Evolutionary conservation across 2,113 vertebrate genomes (phyloP).

Genomic region (Nestor notabilis): DNA sequence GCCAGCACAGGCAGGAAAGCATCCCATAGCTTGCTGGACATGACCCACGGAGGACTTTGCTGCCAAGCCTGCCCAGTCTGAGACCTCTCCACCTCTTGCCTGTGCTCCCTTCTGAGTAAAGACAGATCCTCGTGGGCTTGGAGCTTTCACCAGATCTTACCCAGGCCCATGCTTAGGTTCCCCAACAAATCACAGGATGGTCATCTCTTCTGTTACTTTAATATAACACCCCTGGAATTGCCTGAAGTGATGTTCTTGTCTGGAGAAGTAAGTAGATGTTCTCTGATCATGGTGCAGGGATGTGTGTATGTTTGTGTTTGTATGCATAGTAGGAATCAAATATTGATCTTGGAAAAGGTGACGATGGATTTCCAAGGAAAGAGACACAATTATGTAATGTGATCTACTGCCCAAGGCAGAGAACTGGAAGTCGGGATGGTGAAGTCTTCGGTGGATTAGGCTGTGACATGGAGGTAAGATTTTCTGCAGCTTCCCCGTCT

Average conservation of each 20-base stretch:
- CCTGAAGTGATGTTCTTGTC: background rate
- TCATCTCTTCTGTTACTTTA: background rate
- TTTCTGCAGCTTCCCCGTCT: background rate
- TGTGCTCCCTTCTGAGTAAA: background rate
- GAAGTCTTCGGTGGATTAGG: background rate
- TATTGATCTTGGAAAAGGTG: background rate
- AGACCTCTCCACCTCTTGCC: background rate
- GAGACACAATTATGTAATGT: background rate
- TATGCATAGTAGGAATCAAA: background rate
- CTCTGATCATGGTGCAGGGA: background rate
- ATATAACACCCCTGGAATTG: background rate
- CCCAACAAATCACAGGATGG: background rate
- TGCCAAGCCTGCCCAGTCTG: background rate
- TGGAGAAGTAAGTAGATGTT: constrained; percentile 5
- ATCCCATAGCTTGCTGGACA: background rate
- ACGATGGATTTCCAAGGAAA: background rate
- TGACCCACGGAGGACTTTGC: fast-evolving
- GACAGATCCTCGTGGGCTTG: background rate
- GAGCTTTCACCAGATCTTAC: background rate
- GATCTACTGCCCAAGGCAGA: background rate
- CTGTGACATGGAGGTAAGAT: constrained; percentile 1
- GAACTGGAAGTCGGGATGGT: background rate
- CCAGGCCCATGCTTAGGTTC: background rate
- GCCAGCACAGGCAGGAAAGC: background rate
- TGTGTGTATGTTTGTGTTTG: background rate